Evolutionary conservation across 2,113 vertebrate genomes (phyloP).

Genomic region (Setophaga kirtlandii): DNA sequence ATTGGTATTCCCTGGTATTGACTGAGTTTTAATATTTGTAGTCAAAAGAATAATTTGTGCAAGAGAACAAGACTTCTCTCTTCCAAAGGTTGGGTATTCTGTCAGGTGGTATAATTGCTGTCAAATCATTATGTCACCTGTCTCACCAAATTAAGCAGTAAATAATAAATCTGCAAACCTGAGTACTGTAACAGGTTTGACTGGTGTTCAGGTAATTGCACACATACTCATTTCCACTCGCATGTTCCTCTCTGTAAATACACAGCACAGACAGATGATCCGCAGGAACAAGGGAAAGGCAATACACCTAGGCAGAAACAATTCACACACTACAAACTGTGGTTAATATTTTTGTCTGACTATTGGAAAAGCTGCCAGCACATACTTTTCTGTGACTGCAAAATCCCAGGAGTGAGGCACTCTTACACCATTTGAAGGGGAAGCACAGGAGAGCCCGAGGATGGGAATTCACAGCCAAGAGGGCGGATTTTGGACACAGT

Average conservation of each 20-base stretch:
- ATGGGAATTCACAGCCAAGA: neutral
- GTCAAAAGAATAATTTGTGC: neutral
- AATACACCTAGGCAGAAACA: neutral
- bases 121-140: neutral
- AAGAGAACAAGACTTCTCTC: neutral
- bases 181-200: neutral
- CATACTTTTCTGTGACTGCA: neutral
- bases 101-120: neutral
- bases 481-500: neutral
- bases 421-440: neutral
- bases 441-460: neutral
- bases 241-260: neutral
- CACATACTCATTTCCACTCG: neutral
- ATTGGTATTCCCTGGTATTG: neutral
- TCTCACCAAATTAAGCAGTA: neutral
- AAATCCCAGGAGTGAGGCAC: neutral
- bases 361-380: neutral
- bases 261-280: neutral
- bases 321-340: neutral
- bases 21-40: neutral
- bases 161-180: neutral
- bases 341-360: neutral
- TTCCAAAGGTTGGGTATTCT: neutral
- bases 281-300: neutral
- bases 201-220: neutral